Conservation (phyloP, 1,140 invertebrate genomes). For the Belonocnema kinseyi region DNA sequence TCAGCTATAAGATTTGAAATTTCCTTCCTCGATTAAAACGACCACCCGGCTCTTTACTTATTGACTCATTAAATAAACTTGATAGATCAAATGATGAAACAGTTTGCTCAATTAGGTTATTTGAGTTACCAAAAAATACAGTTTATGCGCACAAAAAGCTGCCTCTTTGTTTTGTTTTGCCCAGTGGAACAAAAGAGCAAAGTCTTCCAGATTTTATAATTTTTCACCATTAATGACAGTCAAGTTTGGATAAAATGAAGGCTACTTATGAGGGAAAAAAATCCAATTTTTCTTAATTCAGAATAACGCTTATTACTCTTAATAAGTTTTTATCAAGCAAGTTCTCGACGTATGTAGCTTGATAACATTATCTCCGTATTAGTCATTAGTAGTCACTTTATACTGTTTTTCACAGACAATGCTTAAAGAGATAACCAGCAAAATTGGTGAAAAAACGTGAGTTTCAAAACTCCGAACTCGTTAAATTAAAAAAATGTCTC, state of each 20-base stretch:
- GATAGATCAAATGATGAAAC: no score
- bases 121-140: no score
- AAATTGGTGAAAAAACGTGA: neutral
- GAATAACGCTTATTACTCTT: neutral
- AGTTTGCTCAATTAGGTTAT: no score
- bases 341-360: neutral
- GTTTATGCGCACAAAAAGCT: no score
- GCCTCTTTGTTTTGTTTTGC: no score
- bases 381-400: neutral
- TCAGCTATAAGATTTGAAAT: no score
- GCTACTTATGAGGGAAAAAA: neutral
- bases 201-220: neutral
- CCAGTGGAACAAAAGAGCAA: neutral
- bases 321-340: neutral
- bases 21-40: no score
- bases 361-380: conserved; percentile 15
- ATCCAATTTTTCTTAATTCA: neutral
- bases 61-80: no score
- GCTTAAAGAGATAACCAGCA: conserved; percentile 1
- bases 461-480: conserved; percentile 1
- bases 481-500: neutral
- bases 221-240: neutral
- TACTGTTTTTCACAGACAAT: neutral
- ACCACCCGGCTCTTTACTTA: no score
- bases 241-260: neutral